A percentile compares a stretch with the other conserved stretches of the same genome.
Conservation (phyloP, 1,140 invertebrate genomes). For the Atta cephalotes region DNA sequence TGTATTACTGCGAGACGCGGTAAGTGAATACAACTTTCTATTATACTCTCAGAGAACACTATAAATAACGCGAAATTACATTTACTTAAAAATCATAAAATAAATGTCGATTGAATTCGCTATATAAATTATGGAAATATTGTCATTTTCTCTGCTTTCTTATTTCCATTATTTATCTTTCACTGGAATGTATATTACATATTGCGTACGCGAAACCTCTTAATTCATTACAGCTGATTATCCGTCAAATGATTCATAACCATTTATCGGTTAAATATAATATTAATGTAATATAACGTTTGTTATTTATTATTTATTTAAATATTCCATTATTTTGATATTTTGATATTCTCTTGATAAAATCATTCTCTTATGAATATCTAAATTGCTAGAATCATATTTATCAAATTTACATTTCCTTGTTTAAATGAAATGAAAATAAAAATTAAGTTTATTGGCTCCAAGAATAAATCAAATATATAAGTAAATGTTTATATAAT, state of each 20-base stretch:
- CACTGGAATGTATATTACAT: background rate
- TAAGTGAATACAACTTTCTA: slow-evolving; percentile 18
- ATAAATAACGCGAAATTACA: slow-evolving; percentile 24
- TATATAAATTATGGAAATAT: background rate
- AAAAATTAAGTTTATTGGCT: no score
- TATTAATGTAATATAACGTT: background rate
- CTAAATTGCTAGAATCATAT: background rate
- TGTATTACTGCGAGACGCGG: background rate
- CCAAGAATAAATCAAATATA: no score
- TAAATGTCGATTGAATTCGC: background rate
- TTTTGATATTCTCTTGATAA: background rate
- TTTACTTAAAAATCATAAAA: background rate
- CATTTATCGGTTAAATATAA: background rate
- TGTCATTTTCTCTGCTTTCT: background rate
- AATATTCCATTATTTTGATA: background rate
- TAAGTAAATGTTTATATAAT: no score
- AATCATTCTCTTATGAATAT: background rate
- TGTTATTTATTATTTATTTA: background rate
- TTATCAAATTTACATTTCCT: no score
- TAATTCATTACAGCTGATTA: background rate
- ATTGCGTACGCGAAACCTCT: background rate
- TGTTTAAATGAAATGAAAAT: no score
- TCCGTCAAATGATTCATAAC: background rate
- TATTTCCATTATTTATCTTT: background rate
- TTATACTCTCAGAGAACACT: background rate